Conservation (phyloP, 2,113 vertebrate genomes). For the Hepsetus odoe region DNA sequence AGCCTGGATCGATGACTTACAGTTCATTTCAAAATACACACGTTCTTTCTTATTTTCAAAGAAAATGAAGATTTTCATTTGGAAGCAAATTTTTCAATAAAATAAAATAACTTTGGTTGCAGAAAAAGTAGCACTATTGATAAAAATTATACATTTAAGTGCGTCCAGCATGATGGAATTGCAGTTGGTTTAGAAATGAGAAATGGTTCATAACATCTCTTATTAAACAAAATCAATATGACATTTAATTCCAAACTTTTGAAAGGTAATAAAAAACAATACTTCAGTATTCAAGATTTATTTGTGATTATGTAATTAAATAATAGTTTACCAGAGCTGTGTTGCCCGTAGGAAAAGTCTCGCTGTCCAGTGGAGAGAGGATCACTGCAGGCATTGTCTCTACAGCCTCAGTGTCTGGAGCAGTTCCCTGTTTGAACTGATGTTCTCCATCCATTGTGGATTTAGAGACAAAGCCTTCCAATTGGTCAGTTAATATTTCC, state of each 20-base stretch:
- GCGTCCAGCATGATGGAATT: too few relatives aligned
- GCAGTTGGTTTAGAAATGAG: too few relatives aligned
- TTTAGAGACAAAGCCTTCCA: neutral
- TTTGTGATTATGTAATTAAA: neutral
- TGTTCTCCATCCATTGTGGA: neutral
- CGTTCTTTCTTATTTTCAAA: too few relatives aligned
- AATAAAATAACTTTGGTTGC: too few relatives aligned
- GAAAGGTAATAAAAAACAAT: neutral
- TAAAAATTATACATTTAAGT: too few relatives aligned
- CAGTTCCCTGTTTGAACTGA: slow-evolving; percentile 2
- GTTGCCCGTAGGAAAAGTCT: neutral
- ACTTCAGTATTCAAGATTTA: neutral
- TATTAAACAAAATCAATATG: too few relatives aligned
- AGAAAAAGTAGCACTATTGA: too few relatives aligned
- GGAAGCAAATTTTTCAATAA: too few relatives aligned
- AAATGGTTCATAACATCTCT: too few relatives aligned
- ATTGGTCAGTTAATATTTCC: neutral
- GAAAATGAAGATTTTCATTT: too few relatives aligned
- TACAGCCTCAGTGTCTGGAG: neutral
- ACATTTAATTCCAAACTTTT: neutral
- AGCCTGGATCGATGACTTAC: too few relatives aligned
- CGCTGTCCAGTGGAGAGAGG: neutral
- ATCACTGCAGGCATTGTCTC: neutral
- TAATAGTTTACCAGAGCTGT: slow-evolving; percentile 46
- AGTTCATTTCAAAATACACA: too few relatives aligned